Evolutionary conservation across 2,113 vertebrate species (phyloP), one percentile per base, ranked within the genome.

Genomic region (Eurypyga helias): DNA sequence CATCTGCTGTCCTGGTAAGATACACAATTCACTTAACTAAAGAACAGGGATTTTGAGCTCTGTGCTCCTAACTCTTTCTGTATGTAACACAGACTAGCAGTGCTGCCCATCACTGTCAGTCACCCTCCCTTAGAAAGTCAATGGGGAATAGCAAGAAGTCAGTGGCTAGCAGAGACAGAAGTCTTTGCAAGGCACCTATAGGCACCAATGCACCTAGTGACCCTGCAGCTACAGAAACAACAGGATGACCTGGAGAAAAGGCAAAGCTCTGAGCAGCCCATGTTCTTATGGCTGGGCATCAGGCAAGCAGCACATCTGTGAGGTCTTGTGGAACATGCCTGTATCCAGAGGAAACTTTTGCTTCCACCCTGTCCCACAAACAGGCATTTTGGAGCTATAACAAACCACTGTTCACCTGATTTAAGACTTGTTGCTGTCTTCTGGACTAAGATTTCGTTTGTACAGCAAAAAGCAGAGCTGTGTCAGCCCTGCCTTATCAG

Each of bases 1-100:
- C 89, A 94, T 96, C 97, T 97, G 92, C 96, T 96, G 95, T 18
- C 46, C 90, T 72, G 57, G 45, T 93, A 97, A 92, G 79, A 92
- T 94, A 96, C 80, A 97, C 90, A 94, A 83, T 60, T 94, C 89
- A 87, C 94, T 92, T 93, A 64, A 92, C 33, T 89, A 92, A 92
- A 96, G 94, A 97, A 92, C 69, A 26, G 70, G 90, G 90, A 92
- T 89, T 95, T 90, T 78, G 87, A 83, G 87, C 79, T 83, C 76
- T 73, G 76, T 65, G 69, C 70, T 93, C 46, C 91, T 46, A 73
- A 51, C 33, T 61, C 62, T 43, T 36, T 80, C 31, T 83, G 64
- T 52, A 43, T 93, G 76, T 55, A 86, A 1, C 25, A 36, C 13
- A 57, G 78, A 36, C 46, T 3, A 7, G 66, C 75, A 75, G 57